phyloP scores from a whole-genome alignment of 2,797 vertebrate species.

The Premnoplex brunnescens region DNA sequence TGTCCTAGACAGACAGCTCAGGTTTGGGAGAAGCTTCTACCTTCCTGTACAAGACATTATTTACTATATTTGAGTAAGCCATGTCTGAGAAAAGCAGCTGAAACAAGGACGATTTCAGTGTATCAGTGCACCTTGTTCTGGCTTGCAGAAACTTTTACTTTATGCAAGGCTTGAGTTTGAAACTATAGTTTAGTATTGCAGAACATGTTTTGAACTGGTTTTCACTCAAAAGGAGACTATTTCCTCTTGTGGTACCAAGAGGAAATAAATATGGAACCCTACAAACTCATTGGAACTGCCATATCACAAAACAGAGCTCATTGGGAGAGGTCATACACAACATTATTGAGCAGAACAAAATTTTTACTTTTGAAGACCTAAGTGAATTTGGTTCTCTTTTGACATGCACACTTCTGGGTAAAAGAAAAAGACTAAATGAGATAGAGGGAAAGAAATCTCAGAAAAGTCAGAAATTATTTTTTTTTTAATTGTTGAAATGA shows the following conservation, averaged over 20 bases:
- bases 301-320: background rate
- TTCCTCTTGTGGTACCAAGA: background rate
- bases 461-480: background rate
- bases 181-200: background rate
- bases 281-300: background rate
- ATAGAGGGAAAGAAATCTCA: background rate
- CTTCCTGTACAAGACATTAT: background rate
- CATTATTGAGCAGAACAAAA: background rate
- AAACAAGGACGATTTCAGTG: background rate
- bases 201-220: background rate
- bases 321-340: background rate
- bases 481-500: background rate
- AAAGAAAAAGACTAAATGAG: background rate
- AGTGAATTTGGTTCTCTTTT: background rate
- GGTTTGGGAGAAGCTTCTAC: background rate
- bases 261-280: background rate
- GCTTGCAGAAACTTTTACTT: background rate
- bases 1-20: background rate
- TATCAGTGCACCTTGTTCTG: background rate
- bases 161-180: background rate
- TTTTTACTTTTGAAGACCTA: background rate
- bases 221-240: background rate
- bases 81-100: background rate
- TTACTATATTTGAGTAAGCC: background rate
- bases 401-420: background rate